Evolutionary conservation across 1,140 invertebrate species (phyloP).

Genomic region (Lepidurus couesii): DNA sequence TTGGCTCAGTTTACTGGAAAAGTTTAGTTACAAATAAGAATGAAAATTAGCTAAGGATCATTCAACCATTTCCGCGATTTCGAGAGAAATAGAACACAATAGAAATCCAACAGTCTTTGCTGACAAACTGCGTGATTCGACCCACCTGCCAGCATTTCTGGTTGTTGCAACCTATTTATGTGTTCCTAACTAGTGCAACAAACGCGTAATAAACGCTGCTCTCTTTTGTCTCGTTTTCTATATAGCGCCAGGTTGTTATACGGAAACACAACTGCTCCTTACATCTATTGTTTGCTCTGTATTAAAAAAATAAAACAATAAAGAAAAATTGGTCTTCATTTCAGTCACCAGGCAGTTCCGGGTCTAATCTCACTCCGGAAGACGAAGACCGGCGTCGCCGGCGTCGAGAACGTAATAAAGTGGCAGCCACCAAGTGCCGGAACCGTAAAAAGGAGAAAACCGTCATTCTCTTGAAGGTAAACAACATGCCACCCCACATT

Average conservation of each 20-base stretch:
- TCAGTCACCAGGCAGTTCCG: slow-evolving; percentile 11
- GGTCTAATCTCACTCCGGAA: slow-evolving; percentile 71
- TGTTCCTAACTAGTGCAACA: too few species aligned
- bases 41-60: too few species aligned
- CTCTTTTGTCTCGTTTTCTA: not conserved
- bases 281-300: not conserved
- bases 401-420: slow-evolving; percentile 84
- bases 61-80: too few species aligned
- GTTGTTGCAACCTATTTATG: too few species aligned
- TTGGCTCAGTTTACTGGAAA: too few species aligned
- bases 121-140: too few species aligned
- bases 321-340: not conserved
- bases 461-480: slow-evolving; percentile 65
- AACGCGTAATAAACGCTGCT: not conserved
- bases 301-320: not conserved
- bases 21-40: too few species aligned
- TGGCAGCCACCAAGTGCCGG: slow-evolving; percentile 90
- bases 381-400: slow-evolving; percentile 78
- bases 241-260: not conserved
- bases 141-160: too few species aligned
- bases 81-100: too few species aligned
- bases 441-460: slow-evolving; percentile 88
- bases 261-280: not conserved
- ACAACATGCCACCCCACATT: slow-evolving; percentile 32
- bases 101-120: too few species aligned